Evolutionary conservation across 2,888 invertebrate species (phyloP), one percentile per base, ranked within the genome.

Genomic region (Myopa tessellatipennis): DNA sequence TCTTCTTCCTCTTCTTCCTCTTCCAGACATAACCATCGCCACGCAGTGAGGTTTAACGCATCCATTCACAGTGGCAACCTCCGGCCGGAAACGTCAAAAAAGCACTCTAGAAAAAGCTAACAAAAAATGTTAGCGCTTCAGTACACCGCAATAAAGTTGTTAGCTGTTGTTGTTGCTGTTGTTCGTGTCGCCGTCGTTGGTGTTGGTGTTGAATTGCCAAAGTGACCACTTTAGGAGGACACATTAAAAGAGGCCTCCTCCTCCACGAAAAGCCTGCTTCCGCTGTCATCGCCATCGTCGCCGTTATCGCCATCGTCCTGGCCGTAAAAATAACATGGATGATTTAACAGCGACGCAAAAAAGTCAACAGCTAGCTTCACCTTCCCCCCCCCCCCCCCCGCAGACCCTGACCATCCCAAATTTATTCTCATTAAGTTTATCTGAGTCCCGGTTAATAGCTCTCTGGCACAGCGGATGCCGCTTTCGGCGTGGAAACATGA

Each of bases 381-480:
- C 45, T 3, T 45, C 45, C 7, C 3, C 6, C 10, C 10, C 45
- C 7, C 45, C 7, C 10, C 45, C 7, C 45, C 10, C 45, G 3
- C 6, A 26, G 26, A 26, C 26, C 26, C 26, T 26, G 26, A 26
- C 26, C 26, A 26, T 26, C 26, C 10, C 10, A 4, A 45, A 45
- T 70, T 76, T 65, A 76, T 76, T 71, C 70, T 55, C 76, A 65
- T 76, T 76, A 71, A 65, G 65, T 71, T 71, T 34, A 71, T 76
- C 70, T 65, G 63, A 6, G 6, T 6, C 45, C 70, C 40, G 71
- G 69, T 61, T 69, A 69, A 40, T 71, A 52, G 55, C 76, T 52
- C 58, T 69, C 18, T 38, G 14, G 70, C 50, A 36, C 70, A 76
- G 71, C 70, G 71, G 76, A 71, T 63, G 76, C 50, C 76, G 52